A percentile compares a stretch with the other conserved stretches of the same genome.
Evolutionary conservation across 2,797 vertebrate species (phyloP).

Genomic region (Neosalanx taihuensis): DNA sequence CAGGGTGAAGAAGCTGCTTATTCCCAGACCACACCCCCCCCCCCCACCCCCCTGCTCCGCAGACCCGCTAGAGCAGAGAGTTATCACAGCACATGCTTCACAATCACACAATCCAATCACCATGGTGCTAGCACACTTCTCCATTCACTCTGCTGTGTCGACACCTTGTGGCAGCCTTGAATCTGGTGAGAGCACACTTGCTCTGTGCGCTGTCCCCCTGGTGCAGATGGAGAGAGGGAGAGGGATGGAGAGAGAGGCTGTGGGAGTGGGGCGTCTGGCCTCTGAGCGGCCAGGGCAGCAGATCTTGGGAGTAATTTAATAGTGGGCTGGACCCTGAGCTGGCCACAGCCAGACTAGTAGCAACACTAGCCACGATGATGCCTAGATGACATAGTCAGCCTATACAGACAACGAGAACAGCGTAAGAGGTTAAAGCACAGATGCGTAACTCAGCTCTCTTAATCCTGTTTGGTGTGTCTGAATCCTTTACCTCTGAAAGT

Average conservation of each 20-base stretch:
- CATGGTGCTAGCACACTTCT: neutral
- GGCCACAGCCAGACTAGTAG: constrained; percentile 1
- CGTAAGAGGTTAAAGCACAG: too few relatives aligned
- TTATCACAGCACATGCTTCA: constrained; percentile 42
- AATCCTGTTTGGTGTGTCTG: too few relatives aligned
- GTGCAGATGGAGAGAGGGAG: constrained; percentile 23
- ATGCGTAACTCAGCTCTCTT: too few relatives aligned
- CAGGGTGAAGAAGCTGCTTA: constrained; percentile 86
- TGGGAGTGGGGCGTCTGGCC: neutral
- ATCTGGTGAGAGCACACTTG: too few relatives aligned
- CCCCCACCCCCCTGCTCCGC: constrained; percentile 46
- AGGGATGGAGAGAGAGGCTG: constrained; percentile 18
- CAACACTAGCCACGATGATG: neutral
- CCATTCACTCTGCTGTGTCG: neutral
- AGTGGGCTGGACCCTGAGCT: constrained; percentile 10
- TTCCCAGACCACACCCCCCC: constrained; percentile 56
- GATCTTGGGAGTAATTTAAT: constrained; percentile 8
- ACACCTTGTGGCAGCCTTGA: constrained; percentile 12
- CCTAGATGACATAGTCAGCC: too few relatives aligned
- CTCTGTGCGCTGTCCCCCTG: constrained; percentile 30
- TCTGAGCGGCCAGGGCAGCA: constrained; percentile 4
- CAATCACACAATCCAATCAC: neutral
- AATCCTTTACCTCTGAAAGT: too few relatives aligned
- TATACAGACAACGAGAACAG: too few relatives aligned
- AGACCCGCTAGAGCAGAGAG: constrained; percentile 78